Evolutionary conservation across 2,888 invertebrate species (phyloP), one percentile per base, ranked within the genome.

Genomic region (Synanthedon tipuliformis): DNA sequence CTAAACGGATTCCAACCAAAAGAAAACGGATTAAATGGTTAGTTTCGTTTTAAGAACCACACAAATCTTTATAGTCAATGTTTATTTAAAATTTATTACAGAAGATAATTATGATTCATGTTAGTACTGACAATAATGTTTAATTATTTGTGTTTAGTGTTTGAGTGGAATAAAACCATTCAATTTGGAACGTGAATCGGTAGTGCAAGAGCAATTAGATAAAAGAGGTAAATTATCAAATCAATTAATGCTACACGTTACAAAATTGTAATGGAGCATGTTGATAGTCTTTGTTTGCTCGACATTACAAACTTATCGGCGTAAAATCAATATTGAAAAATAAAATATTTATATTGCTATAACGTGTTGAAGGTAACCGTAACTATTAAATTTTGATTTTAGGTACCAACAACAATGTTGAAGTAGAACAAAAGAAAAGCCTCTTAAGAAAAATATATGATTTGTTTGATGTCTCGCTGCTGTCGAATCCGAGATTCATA

Each of bases 391-490:
- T 51, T 16, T 54, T 56, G 57, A 53, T 76, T 76, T 55, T 60
- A 80, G 80, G 69, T 50, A 60, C 56, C 13, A 54, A 53, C 23
- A 55, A 54, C 11, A 51, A 50, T 11, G 52, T 52, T 18, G 41
- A 40, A 7, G 51, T 52, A 45, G 54, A 58, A 23, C 57, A 58
- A 52, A 65, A 68, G 12, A 75, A 73, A 51, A 64, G 64, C 23
- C 52, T 76, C 52, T 53, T 78, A 3, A 69, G 50, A 52, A 83
- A 83, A 68, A 55, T 86, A 12, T 79, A 77, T 53, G 81, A 81
- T 50, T 65, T 91, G 40, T 89, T 93, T 69, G 92, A 92, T 60
- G 83, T 93, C 53, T 88, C 90, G 45, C 74, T 93, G 8, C 70
- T 93, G 8, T 84, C 86, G 34, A 92, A 91, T 68, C 81, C 89